These are phyloP conservation scores for Diaphora mendica DNA, from an alignment of 2,888 invertebrate species.

Conservation along the genomic window DNA sequence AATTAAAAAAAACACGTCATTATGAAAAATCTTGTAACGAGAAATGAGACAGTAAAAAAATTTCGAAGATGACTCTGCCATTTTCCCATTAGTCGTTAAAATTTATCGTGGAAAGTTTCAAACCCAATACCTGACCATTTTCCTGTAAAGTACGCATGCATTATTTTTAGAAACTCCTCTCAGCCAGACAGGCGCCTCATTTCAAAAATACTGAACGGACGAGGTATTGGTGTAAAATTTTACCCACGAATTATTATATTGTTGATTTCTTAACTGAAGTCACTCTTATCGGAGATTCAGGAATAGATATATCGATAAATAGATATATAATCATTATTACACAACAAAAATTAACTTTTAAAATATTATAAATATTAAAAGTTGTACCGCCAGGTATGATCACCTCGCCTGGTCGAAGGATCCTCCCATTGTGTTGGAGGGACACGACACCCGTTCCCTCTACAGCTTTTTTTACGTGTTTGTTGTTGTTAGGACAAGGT, in stretches of 20 bases:
- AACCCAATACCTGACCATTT: conserved; percentile 10
- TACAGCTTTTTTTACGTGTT: no score
- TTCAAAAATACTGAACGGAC: conserved; percentile 18
- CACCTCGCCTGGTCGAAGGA: no score
- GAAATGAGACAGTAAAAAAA: background rate
- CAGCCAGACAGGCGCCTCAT: conserved; percentile 35
- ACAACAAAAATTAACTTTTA: no score
- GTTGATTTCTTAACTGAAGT: background rate
- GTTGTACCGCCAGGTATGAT: no score
- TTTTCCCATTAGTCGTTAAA: background rate
- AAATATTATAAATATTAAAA: no score
- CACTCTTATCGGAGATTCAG: background rate
- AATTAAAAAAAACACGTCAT: background rate
- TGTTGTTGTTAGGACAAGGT: no score
- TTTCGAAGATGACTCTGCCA: background rate
- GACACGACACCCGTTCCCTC: no score
- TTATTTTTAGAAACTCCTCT: conserved; percentile 19
- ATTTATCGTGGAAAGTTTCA: conserved; percentile 4
- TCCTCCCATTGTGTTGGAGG: no score
- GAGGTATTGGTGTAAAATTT: background rate
- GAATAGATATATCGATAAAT: background rate
- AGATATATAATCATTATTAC: no score
- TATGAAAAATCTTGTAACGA: background rate
- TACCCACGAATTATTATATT: background rate
- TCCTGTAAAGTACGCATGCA: conserved; percentile 15